Percentiles rank a stretch among this genome's conserved stretches.
phyloP scores from a whole-genome alignment of 2,113 vertebrate species.

The Alexandromys fortis region DNA sequence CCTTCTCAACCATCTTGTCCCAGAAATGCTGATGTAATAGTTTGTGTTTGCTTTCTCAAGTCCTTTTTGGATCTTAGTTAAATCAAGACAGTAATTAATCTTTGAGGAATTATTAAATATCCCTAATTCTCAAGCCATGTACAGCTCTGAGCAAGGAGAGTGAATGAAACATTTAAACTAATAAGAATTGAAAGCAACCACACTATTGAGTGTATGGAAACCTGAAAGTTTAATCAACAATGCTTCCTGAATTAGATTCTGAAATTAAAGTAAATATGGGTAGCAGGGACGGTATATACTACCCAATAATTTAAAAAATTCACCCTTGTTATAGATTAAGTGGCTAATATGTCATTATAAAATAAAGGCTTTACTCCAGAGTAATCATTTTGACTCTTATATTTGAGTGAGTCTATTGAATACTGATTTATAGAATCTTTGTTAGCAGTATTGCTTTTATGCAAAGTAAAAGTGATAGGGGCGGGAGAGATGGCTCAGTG shows the following conservation, averaged over 20 bases:
- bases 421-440: constrained; percentile 5
- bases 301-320: neutral
- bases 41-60: neutral
- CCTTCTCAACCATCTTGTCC: neutral
- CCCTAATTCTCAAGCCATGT: constrained; percentile 28
- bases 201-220: neutral
- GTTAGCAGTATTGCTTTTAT: neutral
- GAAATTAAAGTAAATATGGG: constrained; percentile 4
- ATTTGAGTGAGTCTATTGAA: constrained; percentile 40
- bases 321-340: neutral
- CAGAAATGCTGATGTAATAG: neutral
- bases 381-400: constrained; percentile 20
- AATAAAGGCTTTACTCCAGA: neutral
- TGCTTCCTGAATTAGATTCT: constrained; percentile 44
- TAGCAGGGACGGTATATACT: neutral
- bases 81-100: constrained; percentile 34
- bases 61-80: constrained; percentile 1
- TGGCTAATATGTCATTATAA: constrained; percentile 9
- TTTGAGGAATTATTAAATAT: constrained; percentile 29
- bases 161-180: constrained; percentile 42
- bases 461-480: too few species aligned
- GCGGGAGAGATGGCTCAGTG: too few species aligned
- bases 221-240: constrained; percentile 36
- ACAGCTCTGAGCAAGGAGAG: neutral
- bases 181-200: constrained; percentile 32